A percentile compares a stretch with the other conserved stretches of the same genome.
phyloP scores from a whole-genome alignment of 2,113 vertebrate genomes.

The Petrocephalus zakoni region DNA sequence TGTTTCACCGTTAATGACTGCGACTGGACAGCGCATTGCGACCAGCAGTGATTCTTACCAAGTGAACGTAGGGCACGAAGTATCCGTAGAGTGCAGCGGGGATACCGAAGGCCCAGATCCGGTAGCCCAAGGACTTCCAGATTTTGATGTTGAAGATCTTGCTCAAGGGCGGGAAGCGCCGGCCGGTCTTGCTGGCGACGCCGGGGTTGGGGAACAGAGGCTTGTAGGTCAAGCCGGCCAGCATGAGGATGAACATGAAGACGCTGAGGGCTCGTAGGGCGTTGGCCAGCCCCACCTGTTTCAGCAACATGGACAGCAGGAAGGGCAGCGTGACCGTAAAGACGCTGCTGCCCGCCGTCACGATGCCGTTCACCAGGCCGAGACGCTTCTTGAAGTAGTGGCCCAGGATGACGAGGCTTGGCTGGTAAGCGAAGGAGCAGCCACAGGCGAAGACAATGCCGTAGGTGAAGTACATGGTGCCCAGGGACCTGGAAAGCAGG shows the following conservation, averaged over 20 bases:
- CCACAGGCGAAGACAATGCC: constrained; percentile 89
- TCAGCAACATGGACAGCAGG: constrained; percentile 61
- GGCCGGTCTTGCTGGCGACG: constrained; percentile 47
- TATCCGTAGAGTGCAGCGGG: constrained; percentile 91
- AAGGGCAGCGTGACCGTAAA: constrained; percentile 86
- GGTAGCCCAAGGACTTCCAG: constrained; percentile 81
- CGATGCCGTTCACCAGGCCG: constrained; percentile 90
- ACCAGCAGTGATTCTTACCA: constrained; percentile 66
- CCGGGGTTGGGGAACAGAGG: constrained; percentile 58
- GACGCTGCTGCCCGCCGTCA: constrained; percentile 89
- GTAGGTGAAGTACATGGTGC: constrained; percentile 87
- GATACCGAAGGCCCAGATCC: constrained; percentile 89
- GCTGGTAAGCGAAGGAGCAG: constrained; percentile 95
- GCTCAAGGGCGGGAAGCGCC: constrained; percentile 48
- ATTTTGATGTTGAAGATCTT: constrained; percentile 79
- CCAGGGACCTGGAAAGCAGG: constrained; percentile 69
- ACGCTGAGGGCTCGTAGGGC: constrained; percentile 75
- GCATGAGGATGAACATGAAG: constrained; percentile 80
- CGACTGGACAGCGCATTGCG: neutral
- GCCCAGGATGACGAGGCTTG: constrained; percentile 89
- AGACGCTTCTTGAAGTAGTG: constrained; percentile 95
- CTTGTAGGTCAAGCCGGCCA: constrained; percentile 84
- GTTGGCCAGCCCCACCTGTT: constrained; percentile 53
- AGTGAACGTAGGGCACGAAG: constrained; percentile 95
- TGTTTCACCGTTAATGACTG: neutral